These are phyloP conservation scores for Phalacrocorax carbo DNA, from an alignment of 2,113 vertebrate species.

Conservation along the genomic window DNA sequence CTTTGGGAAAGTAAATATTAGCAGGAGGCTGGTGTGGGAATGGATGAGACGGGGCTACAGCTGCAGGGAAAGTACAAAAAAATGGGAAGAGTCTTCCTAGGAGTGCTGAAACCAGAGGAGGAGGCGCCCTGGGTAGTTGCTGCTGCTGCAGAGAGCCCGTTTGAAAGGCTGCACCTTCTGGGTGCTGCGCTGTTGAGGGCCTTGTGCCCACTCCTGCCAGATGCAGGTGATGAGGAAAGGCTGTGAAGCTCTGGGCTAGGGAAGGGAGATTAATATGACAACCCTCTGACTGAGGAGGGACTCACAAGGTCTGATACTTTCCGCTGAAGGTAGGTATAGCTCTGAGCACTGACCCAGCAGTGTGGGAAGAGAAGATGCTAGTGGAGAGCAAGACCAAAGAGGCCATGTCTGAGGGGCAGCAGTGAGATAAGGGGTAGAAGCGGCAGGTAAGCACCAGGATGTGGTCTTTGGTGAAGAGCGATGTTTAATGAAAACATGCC, in stretches of 20 bases:
- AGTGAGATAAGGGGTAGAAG: background rate
- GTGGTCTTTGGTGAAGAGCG: background rate
- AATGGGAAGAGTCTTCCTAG: background rate
- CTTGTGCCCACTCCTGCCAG: background rate
- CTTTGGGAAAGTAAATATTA: background rate
- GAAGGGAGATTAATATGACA: background rate
- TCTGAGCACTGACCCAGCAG: fast-evolving
- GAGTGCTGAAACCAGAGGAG: background rate
- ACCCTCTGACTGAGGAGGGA: background rate
- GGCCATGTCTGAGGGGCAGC: background rate
- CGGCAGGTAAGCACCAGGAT: background rate
- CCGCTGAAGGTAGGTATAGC: background rate
- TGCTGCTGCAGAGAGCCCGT: background rate
- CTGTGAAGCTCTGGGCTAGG: background rate
- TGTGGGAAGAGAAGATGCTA: background rate
- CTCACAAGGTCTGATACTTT: background rate
- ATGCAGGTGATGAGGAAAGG: background rate
- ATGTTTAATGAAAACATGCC: background rate
- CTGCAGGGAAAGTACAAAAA: background rate
- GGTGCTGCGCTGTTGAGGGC: background rate
- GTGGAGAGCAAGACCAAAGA: background rate
- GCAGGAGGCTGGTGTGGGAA: background rate
- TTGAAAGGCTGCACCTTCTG: background rate
- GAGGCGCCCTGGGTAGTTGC: fast-evolving
- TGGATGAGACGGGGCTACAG: background rate